These are phyloP conservation scores for Dendrocincla tyrannina DNA, from an alignment of 2,797 vertebrate species.

Conservation along the genomic window DNA sequence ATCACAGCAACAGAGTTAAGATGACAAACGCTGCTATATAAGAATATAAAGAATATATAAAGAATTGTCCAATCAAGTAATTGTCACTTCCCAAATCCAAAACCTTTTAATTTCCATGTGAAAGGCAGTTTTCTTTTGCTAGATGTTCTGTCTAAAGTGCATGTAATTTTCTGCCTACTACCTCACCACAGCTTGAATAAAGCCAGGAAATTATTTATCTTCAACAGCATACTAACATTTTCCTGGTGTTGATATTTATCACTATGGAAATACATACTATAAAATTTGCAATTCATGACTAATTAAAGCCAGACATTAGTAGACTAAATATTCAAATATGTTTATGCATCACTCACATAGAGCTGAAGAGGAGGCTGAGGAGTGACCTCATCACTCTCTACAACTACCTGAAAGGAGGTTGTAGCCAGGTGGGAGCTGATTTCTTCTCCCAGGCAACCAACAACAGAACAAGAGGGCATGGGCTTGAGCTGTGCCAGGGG, in stretches of 20 bases:
- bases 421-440: no score
- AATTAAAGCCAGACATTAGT: not conserved
- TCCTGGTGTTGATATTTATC: not conserved
- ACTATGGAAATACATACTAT: not conserved
- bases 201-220: not conserved
- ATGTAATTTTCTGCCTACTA: not conserved
- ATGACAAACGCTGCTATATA: not conserved
- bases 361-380: not conserved
- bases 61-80: not conserved
- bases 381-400: no score
- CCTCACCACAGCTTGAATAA: not conserved
- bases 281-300: not conserved
- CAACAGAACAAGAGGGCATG: no score
- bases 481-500: no score
- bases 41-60: not conserved
- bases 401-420: no score
- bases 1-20: not conserved
- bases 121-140: not conserved
- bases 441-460: no score
- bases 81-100: not conserved
- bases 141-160: not conserved
- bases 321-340: not conserved
- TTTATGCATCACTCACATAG: not conserved
- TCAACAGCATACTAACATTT: not conserved
- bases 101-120: not conserved